Base-by-base conservation (phyloP, 2,113 vertebrate species). In the Lycaon pictus region DNA sequence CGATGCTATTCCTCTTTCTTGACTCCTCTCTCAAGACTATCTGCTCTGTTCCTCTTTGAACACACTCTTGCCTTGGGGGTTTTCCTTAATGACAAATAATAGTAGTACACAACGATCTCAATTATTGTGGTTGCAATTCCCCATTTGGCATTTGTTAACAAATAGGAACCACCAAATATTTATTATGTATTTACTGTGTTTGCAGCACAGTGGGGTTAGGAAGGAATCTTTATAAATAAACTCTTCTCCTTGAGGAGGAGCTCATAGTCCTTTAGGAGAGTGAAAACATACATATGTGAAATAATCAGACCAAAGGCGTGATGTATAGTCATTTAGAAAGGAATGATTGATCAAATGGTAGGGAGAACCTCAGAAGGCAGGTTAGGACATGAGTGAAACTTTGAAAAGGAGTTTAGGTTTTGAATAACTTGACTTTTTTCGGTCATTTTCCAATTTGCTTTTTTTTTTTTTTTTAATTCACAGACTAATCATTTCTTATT, bases 91-190 rank as follows among this genome's bases (percentile, higher is more conserved):
- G 80, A 25, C 86, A 92, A 84, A 84, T 79, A 71, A 23, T 11
- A 43, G 56, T 76, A 56, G 67, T 37, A 16, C 3, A 58, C 67
- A 93, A 87, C 51, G 76, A 9, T 69, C 67, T 71, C 2, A 0
- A 43, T 83, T 51, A 12, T 60, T 55, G 7, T n/a, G 55, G 25
- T 13, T 74, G 11, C 19, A 65, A 12, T 72, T 89, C 92, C 77
- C 72, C 23, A 32, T 53, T 80, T 93, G 76, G 25, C 9, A 29
- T 93, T 94, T 96, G 53, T 96, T 93, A 96, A 67, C 81, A 95
- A 95, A 88, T 62, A 84, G 67, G 62, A 82, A 53, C 17, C 86
- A 74, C 22, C 32, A 85, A 53, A 77, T 97, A 77, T 84, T 79
- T 93, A 48, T 62, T 85, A 69, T 84, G 1, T 51, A 82, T 53